A percentile compares a stretch with the other conserved stretches of the same genome.
These are phyloP conservation scores for Heterotilapia buettikoferi DNA, from an alignment of 2,113 vertebrate species.

Conservation along the genomic window DNA sequence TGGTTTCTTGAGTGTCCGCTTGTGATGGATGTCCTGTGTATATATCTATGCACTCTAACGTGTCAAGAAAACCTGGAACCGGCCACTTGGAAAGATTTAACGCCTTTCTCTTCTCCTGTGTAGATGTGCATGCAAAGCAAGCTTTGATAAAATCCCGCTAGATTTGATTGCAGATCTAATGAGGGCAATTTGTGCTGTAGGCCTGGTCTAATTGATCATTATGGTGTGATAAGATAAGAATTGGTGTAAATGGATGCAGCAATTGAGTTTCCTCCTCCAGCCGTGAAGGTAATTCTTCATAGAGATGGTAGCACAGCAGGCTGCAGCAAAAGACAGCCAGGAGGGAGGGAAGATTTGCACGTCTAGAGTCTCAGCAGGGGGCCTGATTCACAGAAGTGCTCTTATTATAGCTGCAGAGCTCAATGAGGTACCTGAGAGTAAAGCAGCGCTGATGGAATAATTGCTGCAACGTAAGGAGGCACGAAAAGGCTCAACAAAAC, in stretches of 20 bases:
- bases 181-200: constrained; percentile 23
- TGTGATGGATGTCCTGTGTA: constrained; percentile 8
- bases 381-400: neutral
- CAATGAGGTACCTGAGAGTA: neutral
- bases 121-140: constrained; percentile 28
- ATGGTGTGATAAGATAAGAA: constrained; percentile 42
- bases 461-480: neutral
- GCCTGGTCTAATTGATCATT: constrained; percentile 40
- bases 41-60: neutral
- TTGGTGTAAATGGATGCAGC: constrained; percentile 31
- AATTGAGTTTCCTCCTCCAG: constrained; percentile 21
- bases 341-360: neutral
- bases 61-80: constrained; percentile 40
- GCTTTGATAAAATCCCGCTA: constrained; percentile 22
- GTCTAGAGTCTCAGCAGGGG: neutral
- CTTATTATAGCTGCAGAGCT: neutral
- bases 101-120: neutral
- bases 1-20: constrained; percentile 33
- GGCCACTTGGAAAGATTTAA: neutral
- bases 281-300: constrained; percentile 38
- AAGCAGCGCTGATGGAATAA: neutral
- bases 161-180: constrained; percentile 40
- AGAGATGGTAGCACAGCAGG: neutral
- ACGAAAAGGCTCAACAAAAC: neutral
- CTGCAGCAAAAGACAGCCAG: neutral